These are phyloP conservation scores for Mesocentrotus franciscanus DNA, from an alignment of 53 echinoderm and acorn worm species.

Conservation along the genomic window DNA sequence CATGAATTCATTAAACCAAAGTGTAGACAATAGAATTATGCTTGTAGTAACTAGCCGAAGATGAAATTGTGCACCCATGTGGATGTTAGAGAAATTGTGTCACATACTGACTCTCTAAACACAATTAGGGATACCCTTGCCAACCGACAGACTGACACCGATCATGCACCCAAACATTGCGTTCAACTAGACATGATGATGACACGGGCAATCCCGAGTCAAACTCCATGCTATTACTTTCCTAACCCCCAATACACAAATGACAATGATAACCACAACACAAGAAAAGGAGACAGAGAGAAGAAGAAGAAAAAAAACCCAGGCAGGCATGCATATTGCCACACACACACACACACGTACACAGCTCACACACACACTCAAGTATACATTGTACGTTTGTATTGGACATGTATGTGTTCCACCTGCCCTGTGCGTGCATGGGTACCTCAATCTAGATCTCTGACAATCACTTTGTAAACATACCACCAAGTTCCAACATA, in stretches of 20 bases:
- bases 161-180: constrained; percentile 38
- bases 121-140: constrained; percentile 30
- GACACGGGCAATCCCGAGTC: constrained; percentile 38
- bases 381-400: constrained; percentile 15
- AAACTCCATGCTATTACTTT: constrained; percentile 36
- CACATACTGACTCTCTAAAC: neutral
- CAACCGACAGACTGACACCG: neutral
- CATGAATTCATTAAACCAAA: neutral
- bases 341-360: constrained; percentile 12
- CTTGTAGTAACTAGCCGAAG: neutral
- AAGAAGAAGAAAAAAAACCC: constrained; percentile 2
- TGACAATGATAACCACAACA: constrained; percentile 56
- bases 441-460: constrained; percentile 44
- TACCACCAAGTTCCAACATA: constrained; percentile 13
- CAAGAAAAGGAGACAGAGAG: constrained; percentile 5
- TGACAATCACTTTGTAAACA: constrained; percentile 50
- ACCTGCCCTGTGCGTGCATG: constrained; percentile 14
- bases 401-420: constrained; percentile 39
- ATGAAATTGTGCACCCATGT: neutral
- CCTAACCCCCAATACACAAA: constrained; percentile 55
- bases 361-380: neutral
- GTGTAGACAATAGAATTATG: neutral
- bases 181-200: constrained; percentile 38
- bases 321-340: neutral
- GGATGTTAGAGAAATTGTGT: neutral